These are phyloP conservation scores for Crypturellus tataupa DNA, from an alignment of 2,797 vertebrate species.

Conservation along the genomic window DNA sequence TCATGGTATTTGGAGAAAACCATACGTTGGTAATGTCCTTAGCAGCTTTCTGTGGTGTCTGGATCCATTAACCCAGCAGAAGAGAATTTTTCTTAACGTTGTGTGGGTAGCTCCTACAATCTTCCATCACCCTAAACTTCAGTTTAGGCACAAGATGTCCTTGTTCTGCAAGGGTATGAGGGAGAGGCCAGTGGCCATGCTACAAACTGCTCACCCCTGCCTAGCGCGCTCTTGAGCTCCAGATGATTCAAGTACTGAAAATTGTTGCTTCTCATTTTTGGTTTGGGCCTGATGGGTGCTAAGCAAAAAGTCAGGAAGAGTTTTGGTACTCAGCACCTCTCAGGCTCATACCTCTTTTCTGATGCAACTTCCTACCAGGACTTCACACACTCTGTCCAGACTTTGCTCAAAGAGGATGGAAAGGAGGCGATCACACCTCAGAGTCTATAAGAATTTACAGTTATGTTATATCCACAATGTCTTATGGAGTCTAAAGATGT, in stretches of 20 bases:
- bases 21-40: neutral
- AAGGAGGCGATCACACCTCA: too few species aligned
- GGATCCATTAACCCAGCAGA: neutral
- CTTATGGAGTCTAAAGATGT: neutral
- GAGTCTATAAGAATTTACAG: neutral
- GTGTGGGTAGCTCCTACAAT: neutral
- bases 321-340: neutral
- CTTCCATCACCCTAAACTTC: neutral
- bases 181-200: rapidly evolving
- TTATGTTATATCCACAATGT: neutral
- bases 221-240: neutral
- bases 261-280: neutral
- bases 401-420: neutral
- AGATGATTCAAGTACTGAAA: neutral
- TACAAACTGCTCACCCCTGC: neutral
- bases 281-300: rapidly evolving
- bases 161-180: rapidly evolving
- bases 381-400: neutral
- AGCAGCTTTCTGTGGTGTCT: neutral
- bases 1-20: neutral
- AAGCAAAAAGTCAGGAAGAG: neutral
- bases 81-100: neutral
- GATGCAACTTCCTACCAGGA: too few species aligned
- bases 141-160: neutral
- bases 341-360: neutral